A percentile compares a stretch with the other conserved stretches of the same genome.
Conservation (phyloP, 2,113 vertebrate genomes). For the Pedetes capensis region DNA sequence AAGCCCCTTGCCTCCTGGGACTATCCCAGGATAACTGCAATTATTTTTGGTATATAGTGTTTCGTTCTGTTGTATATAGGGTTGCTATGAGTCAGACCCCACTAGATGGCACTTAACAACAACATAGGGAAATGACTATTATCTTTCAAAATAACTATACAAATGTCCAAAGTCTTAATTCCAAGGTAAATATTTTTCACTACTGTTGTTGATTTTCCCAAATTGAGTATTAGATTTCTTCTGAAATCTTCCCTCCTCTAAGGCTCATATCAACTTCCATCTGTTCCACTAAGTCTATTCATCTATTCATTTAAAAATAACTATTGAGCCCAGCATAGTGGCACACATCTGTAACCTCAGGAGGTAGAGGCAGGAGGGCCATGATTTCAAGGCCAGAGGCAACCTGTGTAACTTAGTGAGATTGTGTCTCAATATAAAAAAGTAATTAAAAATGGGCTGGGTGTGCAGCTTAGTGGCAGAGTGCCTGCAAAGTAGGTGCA, state of each 20-base stretch:
- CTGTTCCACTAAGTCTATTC: background rate
- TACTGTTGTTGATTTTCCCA: background rate
- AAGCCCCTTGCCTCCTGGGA: background rate
- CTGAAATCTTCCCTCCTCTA: background rate
- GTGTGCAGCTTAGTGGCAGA: no score
- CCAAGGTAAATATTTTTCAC: background rate
- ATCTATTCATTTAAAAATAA: background rate
- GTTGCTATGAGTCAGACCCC: no score
- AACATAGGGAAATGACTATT: background rate
- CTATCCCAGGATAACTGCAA: background rate
- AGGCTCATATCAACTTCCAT: background rate
- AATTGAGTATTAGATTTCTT: background rate
- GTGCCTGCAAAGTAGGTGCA: no score
- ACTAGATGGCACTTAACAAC: no score
- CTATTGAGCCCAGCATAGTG: background rate
- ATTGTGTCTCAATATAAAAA: no score
- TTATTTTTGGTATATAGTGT: background rate
- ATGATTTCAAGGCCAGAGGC: no score
- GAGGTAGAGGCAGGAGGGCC: no score
- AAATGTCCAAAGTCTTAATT: background rate
- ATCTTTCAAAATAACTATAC: conserved; percentile 7
- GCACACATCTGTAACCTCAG: no score
- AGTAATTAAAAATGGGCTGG: no score
- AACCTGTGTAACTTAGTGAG: no score
- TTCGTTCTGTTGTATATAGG: no score